These are phyloP conservation scores for Biston stratarius DNA, from an alignment of 2,888 invertebrate species.

Conservation along the genomic window DNA sequence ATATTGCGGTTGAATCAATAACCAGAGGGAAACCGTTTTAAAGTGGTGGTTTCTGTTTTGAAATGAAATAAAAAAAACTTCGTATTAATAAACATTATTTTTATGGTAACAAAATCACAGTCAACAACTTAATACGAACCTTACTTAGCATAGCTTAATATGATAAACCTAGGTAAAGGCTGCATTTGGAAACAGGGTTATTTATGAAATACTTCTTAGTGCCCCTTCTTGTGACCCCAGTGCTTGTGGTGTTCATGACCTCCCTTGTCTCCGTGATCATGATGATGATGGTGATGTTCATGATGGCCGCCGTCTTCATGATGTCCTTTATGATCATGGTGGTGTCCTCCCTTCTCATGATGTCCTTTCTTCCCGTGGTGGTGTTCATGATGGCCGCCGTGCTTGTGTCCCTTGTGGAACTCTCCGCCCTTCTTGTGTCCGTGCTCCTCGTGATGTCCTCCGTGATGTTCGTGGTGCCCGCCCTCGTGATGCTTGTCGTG, in stretches of 20 bases:
- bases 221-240: conserved; percentile 90
- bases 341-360: conserved; percentile 92
- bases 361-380: conserved; percentile 94
- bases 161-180: conserved; percentile 68
- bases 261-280: conserved; percentile 92
- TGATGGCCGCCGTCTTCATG: conserved; percentile 92
- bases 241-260: conserved; percentile 93
- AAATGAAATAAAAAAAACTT: conserved; percentile 16
- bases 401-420: conserved; percentile 92
- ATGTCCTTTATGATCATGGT: conserved; percentile 92
- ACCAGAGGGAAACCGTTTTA: background rate
- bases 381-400: conserved; percentile 91
- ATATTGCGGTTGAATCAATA: background rate
- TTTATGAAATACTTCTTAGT: conserved; percentile 61
- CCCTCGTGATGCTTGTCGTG: conserved; percentile 93
- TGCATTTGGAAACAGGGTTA: conserved; percentile 53
- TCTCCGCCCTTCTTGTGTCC: conserved; percentile 93
- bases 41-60: background rate
- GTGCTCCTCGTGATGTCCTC: conserved; percentile 91
- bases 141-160: conserved; percentile 59
- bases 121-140: conserved; percentile 68
- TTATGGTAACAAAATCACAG: conserved; percentile 72
- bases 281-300: conserved; percentile 91
- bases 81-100: conserved; percentile 47
- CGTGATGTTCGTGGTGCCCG: conserved; percentile 93